phyloP scores from a whole-genome alignment of 2,888 invertebrate species.

The Eristalis tenax region DNA sequence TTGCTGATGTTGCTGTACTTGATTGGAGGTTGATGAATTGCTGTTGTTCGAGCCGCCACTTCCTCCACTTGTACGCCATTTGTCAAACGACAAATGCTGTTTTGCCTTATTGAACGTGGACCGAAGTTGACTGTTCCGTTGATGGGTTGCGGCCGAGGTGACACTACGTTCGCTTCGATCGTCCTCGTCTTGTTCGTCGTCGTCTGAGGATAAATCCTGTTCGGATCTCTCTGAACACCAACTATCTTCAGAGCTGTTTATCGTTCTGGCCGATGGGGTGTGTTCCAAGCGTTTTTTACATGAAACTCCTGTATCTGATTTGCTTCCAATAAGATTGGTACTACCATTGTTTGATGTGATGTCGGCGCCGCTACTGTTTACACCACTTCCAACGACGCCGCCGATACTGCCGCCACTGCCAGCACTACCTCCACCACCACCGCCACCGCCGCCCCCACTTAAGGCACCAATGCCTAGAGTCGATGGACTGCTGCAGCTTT shows the following conservation, averaged over 20 bases:
- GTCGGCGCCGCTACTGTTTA: conserved; percentile 71
- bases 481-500: conserved; percentile 65
- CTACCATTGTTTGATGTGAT: conserved; percentile 55
- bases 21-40: conserved; percentile 73
- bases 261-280: conserved; percentile 77
- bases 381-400: conserved; percentile 67
- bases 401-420: conserved; percentile 50
- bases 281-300: conserved; percentile 75
- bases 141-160: conserved; percentile 79
- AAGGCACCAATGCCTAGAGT: conserved; percentile 58
- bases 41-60: conserved; percentile 77
- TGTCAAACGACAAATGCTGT: conserved; percentile 88
- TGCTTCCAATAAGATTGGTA: conserved; percentile 37
- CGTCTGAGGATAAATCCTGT: conserved; percentile 80
- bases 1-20: conserved; percentile 73
- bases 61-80: conserved; percentile 84
- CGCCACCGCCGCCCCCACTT: conserved; percentile 35
- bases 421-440: conserved; percentile 61
- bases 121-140: conserved; percentile 89
- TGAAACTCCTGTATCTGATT: conserved; percentile 80
- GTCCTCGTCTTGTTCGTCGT: conserved; percentile 82
- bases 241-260: conserved; percentile 84
- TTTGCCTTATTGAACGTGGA: conserved; percentile 91
- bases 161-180: conserved; percentile 76
- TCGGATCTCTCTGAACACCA: conserved; percentile 83